These are phyloP conservation scores for Microctenopoma lineatum DNA, from an alignment of 2,797 vertebrate species.

Conservation along the genomic window DNA sequence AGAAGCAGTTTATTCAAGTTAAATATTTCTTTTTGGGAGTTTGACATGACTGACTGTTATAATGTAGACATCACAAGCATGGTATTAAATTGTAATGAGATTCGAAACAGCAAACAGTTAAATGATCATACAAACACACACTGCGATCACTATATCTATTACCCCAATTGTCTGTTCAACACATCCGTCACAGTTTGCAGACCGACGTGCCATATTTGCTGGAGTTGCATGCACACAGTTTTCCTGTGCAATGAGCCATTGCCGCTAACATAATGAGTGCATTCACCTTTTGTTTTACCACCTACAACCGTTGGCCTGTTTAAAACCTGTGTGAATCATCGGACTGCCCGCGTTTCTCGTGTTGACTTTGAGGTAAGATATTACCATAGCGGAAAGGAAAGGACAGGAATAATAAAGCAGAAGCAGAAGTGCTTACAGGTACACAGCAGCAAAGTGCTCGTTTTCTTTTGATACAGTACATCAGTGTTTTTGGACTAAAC, in stretches of 20 bases:
- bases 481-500: slow-evolving; percentile 52
- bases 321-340: slow-evolving; percentile 11
- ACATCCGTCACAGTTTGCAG: background rate
- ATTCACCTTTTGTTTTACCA: slow-evolving; percentile 10
- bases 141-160: background rate
- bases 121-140: background rate
- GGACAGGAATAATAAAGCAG: background rate
- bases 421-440: slow-evolving; percentile 20
- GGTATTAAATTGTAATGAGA: background rate
- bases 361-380: background rate
- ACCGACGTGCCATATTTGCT: background rate
- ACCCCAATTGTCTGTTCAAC: background rate
- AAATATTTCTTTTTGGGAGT: background rate
- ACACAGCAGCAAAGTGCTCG: slow-evolving; percentile 11
- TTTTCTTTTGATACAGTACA: slow-evolving; percentile 39
- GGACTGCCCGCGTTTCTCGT: background rate
- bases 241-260: slow-evolving; percentile 10
- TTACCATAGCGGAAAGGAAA: background rate
- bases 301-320: slow-evolving; percentile 2
- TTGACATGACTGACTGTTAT: background rate
- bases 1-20: slow-evolving; percentile 4
- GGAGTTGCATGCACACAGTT: background rate
- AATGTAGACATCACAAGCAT: background rate
- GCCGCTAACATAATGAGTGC: background rate
- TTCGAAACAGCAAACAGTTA: background rate